Evolutionary conservation across 1,140 invertebrate species (phyloP).

Genomic region (Panagrolaimus sp.): DNA sequence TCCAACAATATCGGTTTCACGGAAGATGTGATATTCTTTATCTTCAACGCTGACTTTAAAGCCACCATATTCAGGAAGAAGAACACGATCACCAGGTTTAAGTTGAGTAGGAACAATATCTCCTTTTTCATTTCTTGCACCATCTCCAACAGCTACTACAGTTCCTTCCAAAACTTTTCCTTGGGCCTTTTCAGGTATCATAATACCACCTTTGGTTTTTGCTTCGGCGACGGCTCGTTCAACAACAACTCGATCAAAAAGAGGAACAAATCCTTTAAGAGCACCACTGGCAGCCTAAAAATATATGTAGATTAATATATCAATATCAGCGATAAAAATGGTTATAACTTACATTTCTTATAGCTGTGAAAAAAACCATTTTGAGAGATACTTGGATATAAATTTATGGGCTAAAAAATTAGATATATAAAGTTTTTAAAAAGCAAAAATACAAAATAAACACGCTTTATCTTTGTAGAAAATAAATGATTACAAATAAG

Average conservation of each 20-base stretch:
- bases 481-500: too few species aligned
- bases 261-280: constrained; percentile 77
- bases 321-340: background rate
- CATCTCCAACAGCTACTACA: constrained; percentile 87
- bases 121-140: constrained; percentile 79
- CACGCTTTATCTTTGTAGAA: background rate
- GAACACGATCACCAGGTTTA: constrained; percentile 78
- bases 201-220: constrained; percentile 90
- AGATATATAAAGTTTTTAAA: background rate
- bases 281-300: constrained; percentile 60
- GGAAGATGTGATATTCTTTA: constrained; percentile 81
- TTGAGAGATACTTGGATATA: constrained; percentile 1
- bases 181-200: constrained; percentile 91
- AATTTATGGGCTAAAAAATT: background rate
- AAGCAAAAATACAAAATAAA: background rate
- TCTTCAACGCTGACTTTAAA: constrained; percentile 72
- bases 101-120: constrained; percentile 65
- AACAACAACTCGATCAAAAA: constrained; percentile 90
- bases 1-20: constrained; percentile 90
- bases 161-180: constrained; percentile 86
- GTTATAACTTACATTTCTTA: constrained; percentile 28
- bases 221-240: constrained; percentile 84
- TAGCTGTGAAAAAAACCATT: constrained; percentile 37
- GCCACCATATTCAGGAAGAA: constrained; percentile 96
- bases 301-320: constrained; percentile 22